Percentiles rank a stretch among this genome's conserved stretches.
Conservation (phyloP, 1,140 invertebrate species). For the Contarinia nasturtii region DNA sequence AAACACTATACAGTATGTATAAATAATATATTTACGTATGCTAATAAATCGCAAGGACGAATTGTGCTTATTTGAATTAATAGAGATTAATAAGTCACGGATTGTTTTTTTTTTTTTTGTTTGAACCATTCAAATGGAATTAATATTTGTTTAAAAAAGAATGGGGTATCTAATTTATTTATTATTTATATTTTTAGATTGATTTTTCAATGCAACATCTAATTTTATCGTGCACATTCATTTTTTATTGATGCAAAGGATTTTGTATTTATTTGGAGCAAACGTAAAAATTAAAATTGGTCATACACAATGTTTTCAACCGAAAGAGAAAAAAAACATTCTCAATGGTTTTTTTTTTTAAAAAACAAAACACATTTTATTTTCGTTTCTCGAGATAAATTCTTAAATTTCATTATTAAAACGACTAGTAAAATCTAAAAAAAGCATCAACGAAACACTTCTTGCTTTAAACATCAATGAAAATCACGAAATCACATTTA, state of each 20-base stretch:
- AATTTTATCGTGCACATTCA: not conserved
- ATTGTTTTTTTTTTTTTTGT: not conserved
- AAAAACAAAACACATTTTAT: not conserved
- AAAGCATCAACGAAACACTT: too few relatives aligned
- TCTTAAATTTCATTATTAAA: not conserved
- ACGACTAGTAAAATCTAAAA: too few relatives aligned
- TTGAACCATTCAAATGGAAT: not conserved
- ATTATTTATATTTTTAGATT: not conserved
- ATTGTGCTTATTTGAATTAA: not conserved
- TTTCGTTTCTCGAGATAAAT: not conserved
- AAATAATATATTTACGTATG: not conserved
- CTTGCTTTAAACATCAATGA: too few relatives aligned
- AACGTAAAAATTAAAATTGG: not conserved
- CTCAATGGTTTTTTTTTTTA: not conserved
- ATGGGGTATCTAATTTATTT: not conserved
- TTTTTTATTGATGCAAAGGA: not conserved
- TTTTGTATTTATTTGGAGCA: not conserved
- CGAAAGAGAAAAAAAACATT: not conserved
- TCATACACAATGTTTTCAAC: not conserved
- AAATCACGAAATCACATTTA: too few relatives aligned
- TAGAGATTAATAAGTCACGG: not conserved
- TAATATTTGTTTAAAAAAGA: not conserved
- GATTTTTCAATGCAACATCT: not conserved
- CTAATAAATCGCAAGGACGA: not conserved
- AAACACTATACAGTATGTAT: not conserved